phyloP scores from a whole-genome alignment of 2,113 vertebrate species.

The Megaleporinus macrocephalus region DNA sequence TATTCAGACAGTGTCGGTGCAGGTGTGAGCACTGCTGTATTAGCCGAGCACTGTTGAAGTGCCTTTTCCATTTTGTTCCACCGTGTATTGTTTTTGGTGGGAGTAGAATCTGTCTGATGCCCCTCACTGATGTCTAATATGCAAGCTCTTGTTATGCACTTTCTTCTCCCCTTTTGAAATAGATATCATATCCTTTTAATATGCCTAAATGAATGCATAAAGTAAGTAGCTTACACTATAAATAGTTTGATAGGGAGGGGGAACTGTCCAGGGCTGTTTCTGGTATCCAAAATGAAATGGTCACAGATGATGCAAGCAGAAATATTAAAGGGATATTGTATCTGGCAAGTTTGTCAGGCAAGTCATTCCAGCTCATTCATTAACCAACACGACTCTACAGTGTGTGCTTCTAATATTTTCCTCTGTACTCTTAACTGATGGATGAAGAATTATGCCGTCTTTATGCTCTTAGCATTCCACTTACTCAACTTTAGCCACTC shows the following conservation, averaged over 20 bases:
- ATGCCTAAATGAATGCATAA: conserved; percentile 29
- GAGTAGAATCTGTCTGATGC: background rate
- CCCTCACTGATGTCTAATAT: background rate
- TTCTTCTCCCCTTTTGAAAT: conserved; percentile 43
- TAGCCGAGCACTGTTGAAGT: background rate
- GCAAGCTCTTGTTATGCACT: conserved; percentile 39
- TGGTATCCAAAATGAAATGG: conserved; percentile 3
- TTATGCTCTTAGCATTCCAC: conserved; percentile 30
- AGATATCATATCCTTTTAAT: conserved; percentile 63
- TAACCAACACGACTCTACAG: conserved; percentile 46
- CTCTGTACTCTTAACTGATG: conserved; percentile 11
- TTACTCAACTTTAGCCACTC: conserved; percentile 4
- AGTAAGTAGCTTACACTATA: background rate
- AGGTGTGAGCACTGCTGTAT: background rate
- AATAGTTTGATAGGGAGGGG: background rate
- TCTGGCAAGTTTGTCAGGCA: conserved; percentile 42
- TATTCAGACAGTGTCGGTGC: background rate
- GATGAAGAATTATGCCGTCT: conserved; percentile 1
- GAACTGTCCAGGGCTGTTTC: background rate
- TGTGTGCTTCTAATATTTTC: conserved; percentile 29
- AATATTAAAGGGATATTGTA: conserved; percentile 60
- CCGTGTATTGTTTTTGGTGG: background rate
- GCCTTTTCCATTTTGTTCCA: background rate
- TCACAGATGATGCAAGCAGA: conserved; percentile 17
- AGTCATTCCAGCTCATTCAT: conserved; percentile 53